Evolutionary conservation across 2,888 invertebrate genomes (phyloP).

Genomic region (Branchellion lobata): DNA sequence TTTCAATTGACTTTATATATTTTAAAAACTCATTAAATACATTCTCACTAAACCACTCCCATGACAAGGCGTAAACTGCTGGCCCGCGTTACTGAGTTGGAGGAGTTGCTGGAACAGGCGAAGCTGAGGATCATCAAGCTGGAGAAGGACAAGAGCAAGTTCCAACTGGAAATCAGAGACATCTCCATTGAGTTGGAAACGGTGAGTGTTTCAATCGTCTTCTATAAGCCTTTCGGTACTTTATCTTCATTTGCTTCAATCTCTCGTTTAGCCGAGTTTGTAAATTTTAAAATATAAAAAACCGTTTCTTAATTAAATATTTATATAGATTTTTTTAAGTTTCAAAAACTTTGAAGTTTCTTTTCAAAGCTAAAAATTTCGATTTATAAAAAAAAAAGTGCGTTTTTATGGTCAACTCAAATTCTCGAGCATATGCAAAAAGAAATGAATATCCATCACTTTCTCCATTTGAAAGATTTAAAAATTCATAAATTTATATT

Average conservation of each 20-base stretch:
- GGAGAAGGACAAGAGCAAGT: constrained; percentile 95
- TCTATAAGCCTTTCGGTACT: not conserved
- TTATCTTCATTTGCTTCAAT: not conserved
- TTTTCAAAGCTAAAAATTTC: too few species aligned
- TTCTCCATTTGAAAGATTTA: too few species aligned
- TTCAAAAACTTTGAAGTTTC: too few species aligned
- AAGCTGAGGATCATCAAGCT: constrained; percentile 83
- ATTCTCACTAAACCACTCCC: constrained; percentile 61
- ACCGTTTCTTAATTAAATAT: too few species aligned
- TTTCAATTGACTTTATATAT: not conserved
- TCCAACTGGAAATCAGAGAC: constrained; percentile 95
- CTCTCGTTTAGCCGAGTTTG: not conserved
- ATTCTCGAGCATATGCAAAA: too few species aligned
- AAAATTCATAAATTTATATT: too few species aligned
- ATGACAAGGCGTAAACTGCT: constrained; percentile 60
- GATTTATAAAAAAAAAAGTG: too few species aligned
- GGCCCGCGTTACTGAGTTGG: constrained; percentile 72
- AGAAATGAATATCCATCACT: too few species aligned
- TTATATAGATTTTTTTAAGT: too few species aligned
- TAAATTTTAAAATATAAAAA: too few species aligned
- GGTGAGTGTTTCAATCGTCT: constrained; percentile 62
- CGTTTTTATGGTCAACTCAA: too few species aligned
- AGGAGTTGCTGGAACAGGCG: constrained; percentile 93
- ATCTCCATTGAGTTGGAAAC: constrained; percentile 98
- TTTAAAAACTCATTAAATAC: not conserved